Conservation (phyloP, 2,113 vertebrate species). For the Elephantulus edwardii region DNA sequence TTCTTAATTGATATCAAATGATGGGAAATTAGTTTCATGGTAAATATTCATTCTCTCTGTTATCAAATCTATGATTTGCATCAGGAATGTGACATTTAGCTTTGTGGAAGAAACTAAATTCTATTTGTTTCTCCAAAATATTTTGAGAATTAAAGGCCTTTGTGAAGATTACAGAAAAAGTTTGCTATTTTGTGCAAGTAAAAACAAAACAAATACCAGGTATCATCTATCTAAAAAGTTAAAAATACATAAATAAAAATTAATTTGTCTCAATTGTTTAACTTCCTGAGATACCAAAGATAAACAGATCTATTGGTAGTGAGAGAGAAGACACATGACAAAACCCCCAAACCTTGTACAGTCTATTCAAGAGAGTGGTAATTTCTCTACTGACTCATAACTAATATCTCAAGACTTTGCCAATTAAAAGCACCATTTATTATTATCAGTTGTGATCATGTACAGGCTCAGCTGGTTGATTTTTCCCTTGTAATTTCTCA, state of each 20-base stretch:
- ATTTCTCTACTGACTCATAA: neutral
- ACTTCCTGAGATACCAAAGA: slow-evolving; percentile 38
- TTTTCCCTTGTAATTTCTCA: slow-evolving; percentile 22
- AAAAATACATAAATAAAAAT: slow-evolving; percentile 14
- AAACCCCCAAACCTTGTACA: slow-evolving; percentile 59
- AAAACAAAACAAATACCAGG: slow-evolving; percentile 39
- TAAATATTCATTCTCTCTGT: slow-evolving; percentile 68
- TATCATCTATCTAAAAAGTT: slow-evolving; percentile 8
- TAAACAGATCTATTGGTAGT: slow-evolving; percentile 27
- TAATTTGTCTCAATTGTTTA: slow-evolving; percentile 39
- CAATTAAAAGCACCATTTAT: neutral
- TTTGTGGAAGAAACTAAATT: slow-evolving; percentile 30
- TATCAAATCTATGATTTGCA: slow-evolving; percentile 59
- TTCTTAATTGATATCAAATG: slow-evolving; percentile 63
- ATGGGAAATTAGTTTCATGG: slow-evolving; percentile 69
- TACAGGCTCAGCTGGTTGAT: neutral
- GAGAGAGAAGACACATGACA: too few relatives aligned
- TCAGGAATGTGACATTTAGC: slow-evolving; percentile 47
- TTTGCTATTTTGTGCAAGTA: slow-evolving; percentile 49
- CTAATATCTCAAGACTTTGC: neutral
- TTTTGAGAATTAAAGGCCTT: slow-evolving; percentile 67
- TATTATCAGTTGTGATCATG: neutral
- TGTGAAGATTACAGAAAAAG: slow-evolving; percentile 26
- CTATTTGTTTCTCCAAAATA: slow-evolving; percentile 62
- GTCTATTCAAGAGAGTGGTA: slow-evolving; percentile 42